Evolutionary conservation across 2,797 vertebrate genomes (phyloP).

Genomic region (Morelia viridis): DNA sequence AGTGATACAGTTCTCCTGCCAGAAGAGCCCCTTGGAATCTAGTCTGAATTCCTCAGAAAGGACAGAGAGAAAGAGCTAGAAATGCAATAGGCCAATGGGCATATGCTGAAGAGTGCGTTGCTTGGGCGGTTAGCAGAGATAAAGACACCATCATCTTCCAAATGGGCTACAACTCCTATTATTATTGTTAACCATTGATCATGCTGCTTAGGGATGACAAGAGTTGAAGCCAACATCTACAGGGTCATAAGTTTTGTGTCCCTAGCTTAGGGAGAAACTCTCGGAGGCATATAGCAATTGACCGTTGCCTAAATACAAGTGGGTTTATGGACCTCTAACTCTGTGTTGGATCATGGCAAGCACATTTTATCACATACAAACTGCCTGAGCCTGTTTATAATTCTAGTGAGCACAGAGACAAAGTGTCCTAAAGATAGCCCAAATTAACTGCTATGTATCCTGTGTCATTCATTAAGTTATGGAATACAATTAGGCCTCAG

Average conservation of each 20-base stretch:
- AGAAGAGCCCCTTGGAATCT: no score
- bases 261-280: not conserved
- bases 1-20: no score
- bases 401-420: not conserved
- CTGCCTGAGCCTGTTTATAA: not conserved
- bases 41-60: no score
- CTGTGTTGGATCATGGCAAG: not conserved
- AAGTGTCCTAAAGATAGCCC: not conserved
- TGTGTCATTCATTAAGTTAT: conserved; percentile 13
- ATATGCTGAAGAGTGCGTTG: not conserved
- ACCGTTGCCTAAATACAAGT: not conserved
- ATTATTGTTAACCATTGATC: no score
- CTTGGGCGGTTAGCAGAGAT: not conserved
- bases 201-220: not conserved
- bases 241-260: no score
- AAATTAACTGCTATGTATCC: conserved; percentile 3
- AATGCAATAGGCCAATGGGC: not conserved
- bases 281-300: not conserved
- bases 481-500: conserved; percentile 7
- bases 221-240: not conserved
- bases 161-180: not conserved
- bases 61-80: not conserved
- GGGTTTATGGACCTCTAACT: not conserved
- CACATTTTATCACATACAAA: not conserved
- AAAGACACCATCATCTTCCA: not conserved